Base-by-base conservation (phyloP, 2,888 invertebrate genomes). In the Notocelia uddmanniana region DNA sequence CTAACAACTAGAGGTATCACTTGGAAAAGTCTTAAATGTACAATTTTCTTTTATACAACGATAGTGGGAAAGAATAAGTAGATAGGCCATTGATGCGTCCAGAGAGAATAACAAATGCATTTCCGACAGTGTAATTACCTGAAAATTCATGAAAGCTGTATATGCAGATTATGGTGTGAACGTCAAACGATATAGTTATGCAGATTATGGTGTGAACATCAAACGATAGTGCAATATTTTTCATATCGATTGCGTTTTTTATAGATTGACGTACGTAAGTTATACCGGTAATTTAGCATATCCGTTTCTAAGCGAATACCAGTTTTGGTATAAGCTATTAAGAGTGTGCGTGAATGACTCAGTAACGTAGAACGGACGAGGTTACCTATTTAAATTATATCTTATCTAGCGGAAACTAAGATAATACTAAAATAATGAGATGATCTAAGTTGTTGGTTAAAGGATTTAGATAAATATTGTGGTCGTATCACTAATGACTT, bases 391-490 rank as follows among this genome's bases (percentile, higher is more conserved):
- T 54, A 50, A 54, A 64, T 37, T 21, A 23, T 64, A 37, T 64
- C 64, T 64, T 64, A 64, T 64, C 64, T 54, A 64, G 64, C 52
- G 64, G 64, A 64, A 64, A 64, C 54, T 50, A 10, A 15, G 64
- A 64, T 64, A 64, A 64, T 54, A 64, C 64, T 64, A 54, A 64
- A 64, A 64, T 64, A 64, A 64, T 64, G 37, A 64, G 64, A 54
- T 64, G 64, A 64, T 52, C 64, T 54, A 52, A 64, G 21, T 34
- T 23, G 54, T 52, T 21, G 37, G 37, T 52, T 37, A 52, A 19
- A 64, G 37, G 37, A 54, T 62, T 48, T 18, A 31, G n/a, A 62
- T 31, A 52, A n/a, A 54, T 54, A 54, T 64, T 54, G 52, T n/a
- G 37, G 48, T 37, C 34, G 34, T 37, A 26, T 15, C 10, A 23